phyloP scores from a whole-genome alignment of 1,140 invertebrate genomes.

The Aethina tumida region DNA sequence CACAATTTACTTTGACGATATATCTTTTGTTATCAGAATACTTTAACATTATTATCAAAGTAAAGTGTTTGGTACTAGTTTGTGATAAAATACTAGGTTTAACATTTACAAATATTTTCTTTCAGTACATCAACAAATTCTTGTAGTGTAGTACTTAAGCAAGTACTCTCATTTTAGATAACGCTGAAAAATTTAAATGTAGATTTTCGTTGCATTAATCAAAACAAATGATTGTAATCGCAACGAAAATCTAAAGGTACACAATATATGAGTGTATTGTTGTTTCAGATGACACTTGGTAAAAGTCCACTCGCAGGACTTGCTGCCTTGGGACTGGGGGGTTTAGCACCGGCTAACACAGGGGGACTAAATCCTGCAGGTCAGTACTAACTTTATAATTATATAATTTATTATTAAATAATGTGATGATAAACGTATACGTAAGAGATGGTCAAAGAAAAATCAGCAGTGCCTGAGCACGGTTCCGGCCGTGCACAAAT shows the following conservation, averaged over 20 bases:
- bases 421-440: too few species aligned
- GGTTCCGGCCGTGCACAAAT: too few species aligned
- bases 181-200: background rate
- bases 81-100: too few species aligned
- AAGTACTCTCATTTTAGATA: constrained; percentile 9
- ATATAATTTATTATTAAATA: too few species aligned
- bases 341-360: constrained; percentile 68
- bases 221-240: background rate
- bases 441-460: too few species aligned
- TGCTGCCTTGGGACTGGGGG: constrained; percentile 74
- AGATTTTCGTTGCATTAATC: background rate
- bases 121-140: too few species aligned
- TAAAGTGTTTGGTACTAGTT: too few species aligned
- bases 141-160: constrained; percentile 21
- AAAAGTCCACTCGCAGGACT: constrained; percentile 79
- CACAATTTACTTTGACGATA: too few species aligned
- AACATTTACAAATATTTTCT: too few species aligned
- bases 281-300: constrained; percentile 68
- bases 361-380: constrained; percentile 82
- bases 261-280: constrained; percentile 13
- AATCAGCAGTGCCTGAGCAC: too few species aligned
- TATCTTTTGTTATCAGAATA: too few species aligned
- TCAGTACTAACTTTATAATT: constrained; percentile 40
- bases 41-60: too few species aligned
- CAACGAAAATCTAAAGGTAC: background rate